phyloP scores from a whole-genome alignment of 2,797 vertebrate species.

The Mus spretus region DNA sequence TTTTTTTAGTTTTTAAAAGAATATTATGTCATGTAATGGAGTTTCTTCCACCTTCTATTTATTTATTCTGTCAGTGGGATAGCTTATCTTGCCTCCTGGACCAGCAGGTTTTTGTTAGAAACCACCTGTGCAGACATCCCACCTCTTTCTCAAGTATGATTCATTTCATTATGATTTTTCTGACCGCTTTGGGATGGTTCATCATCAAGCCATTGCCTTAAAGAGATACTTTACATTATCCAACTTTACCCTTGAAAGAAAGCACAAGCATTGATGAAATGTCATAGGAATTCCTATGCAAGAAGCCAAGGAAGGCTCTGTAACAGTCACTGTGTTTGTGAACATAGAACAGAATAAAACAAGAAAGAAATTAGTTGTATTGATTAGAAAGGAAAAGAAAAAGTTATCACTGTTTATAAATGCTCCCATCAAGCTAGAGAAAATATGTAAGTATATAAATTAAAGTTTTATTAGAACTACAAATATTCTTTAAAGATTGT shows the following conservation, averaged over 20 bases:
- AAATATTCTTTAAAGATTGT: conserved; percentile 14
- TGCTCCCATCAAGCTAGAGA: not conserved
- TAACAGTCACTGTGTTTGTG: not conserved
- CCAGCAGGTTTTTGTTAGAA: conserved; percentile 10
- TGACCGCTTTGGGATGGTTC: not conserved
- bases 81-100: not conserved
- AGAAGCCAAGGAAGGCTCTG: not conserved
- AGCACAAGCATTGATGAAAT: not conserved
- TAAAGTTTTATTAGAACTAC: conserved; percentile 10
- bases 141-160: not conserved
- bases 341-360: not conserved
- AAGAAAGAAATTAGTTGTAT: conserved; percentile 33
- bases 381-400: conserved; percentile 40
- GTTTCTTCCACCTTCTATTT: not conserved
- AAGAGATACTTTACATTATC: not conserved
- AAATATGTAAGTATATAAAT: not conserved
- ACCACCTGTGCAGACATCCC: not conserved
- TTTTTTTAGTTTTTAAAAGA: conserved; percentile 33
- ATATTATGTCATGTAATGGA: not conserved
- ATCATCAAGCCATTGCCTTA: not conserved
- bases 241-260: not conserved
- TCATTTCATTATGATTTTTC: not conserved
- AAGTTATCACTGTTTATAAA: conserved; percentile 3
- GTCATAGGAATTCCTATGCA: conserved; percentile 6
- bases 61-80: not conserved